A percentile compares a stretch with the other conserved stretches of the same genome.
Conservation (phyloP, 1,140 invertebrate species). For the Hylaeus volcanicus region DNA sequence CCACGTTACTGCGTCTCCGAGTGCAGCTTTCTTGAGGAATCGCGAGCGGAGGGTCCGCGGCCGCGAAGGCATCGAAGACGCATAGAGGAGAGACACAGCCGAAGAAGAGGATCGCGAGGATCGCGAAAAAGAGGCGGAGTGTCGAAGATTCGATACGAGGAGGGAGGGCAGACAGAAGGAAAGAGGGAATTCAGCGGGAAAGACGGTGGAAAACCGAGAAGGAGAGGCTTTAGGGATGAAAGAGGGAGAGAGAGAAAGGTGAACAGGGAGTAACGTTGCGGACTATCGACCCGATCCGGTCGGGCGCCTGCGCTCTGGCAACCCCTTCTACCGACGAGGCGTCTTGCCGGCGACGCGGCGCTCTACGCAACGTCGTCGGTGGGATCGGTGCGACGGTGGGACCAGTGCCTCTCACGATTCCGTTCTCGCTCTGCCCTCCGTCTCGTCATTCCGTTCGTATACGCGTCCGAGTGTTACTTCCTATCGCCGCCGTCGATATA, state of each 20-base stretch:
- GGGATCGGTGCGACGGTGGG: slow-evolving; percentile 67
- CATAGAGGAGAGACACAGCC: background rate
- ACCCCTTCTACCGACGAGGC: slow-evolving; percentile 68
- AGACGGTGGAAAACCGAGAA: background rate
- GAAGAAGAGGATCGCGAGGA: background rate
- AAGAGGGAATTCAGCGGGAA: background rate
- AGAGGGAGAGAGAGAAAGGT: slow-evolving; percentile 12
- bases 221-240: background rate
- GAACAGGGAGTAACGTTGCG: slow-evolving; percentile 72
- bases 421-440: slow-evolving; percentile 64
- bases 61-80: background rate
- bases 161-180: background rate
- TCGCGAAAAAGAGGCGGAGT: background rate
- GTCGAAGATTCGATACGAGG: background rate
- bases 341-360: slow-evolving; percentile 78
- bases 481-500: background rate
- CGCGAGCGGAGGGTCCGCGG: slow-evolving; percentile 8
- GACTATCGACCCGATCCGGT: slow-evolving; percentile 76
- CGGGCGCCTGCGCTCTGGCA: slow-evolving; percentile 69
- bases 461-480: slow-evolving; percentile 57
- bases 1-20: no score
- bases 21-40: slow-evolving; percentile 7
- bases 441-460: slow-evolving; percentile 55
- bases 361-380: slow-evolving; percentile 75
- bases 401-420: slow-evolving; percentile 74